Evolutionary conservation across 2,888 invertebrate genomes (phyloP), one percentile per base, ranked within the genome.

Genomic region (Lithophane socia): DNA sequence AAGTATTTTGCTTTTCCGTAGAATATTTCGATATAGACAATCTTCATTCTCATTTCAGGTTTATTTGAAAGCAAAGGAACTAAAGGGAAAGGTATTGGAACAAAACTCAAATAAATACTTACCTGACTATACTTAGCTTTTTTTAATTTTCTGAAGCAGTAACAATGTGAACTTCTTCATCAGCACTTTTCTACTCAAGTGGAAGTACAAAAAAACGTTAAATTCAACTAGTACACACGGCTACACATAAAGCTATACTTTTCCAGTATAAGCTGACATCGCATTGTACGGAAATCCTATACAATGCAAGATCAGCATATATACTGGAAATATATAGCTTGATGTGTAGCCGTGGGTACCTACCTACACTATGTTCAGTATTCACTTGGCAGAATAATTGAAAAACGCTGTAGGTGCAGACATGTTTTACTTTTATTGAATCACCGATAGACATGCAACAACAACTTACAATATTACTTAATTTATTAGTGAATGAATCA

Each of bases 401-500:
- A 16, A 61, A 52, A 5, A 2, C 12, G 5, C 49, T 24, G 37
- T 12, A 49, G 52, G 47, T 74, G 60, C 21, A 54, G 21, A 66
- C 42, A 44, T 24, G 12, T 4, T 66, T 13, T 16, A 52, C 18
- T n/a, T 42, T 16, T 37, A n/a, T 21, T 9, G 21, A 13, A 56
- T 63, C 56, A 8, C 10, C 16, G 16, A 47, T 47, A 47, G 64
- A 61, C 29, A 37, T 44, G 21, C 56, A 69, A 80, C 42, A 70
- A 56, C 49, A 58, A 47, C 29, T 29, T 29, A 29, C 8, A 47
- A 37, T n/a, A 13, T 52, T 58, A 37, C 37, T 37, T 37, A 58
- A 75, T 75, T 52, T 63, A 78, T 52, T 61, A 9, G 13, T 18
- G 3, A 54, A 68, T 74, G 49, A 77, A 69, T 72, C 73, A 81